Evolutionary conservation across 2,113 vertebrate species (phyloP).

Genomic region (Prionailurus bengalensis): DNA sequence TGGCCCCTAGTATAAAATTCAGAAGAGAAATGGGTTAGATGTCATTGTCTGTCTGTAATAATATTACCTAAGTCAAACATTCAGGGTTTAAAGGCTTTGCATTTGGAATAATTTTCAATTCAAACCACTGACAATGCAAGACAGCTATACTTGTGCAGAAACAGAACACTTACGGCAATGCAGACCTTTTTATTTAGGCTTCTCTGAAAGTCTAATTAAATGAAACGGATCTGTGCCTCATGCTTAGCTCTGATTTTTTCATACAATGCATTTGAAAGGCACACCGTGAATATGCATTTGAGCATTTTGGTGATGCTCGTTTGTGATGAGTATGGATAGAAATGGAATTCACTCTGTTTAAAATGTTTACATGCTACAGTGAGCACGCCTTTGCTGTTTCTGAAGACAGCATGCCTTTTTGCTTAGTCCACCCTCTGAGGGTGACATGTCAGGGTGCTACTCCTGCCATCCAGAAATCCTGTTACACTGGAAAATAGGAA

Average conservation of each 20-base stretch:
- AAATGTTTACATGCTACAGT: conserved; percentile 77
- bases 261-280: conserved; percentile 52
- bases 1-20: neutral
- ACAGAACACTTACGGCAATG: conserved; percentile 48
- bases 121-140: conserved; percentile 59
- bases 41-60: conserved; percentile 21
- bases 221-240: conserved; percentile 62
- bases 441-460: conserved; percentile 36
- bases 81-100: conserved; percentile 39
- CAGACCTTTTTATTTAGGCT: conserved; percentile 50
- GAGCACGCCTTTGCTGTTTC: conserved; percentile 65
- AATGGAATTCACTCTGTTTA: conserved; percentile 63
- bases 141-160: conserved; percentile 8
- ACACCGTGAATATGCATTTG: conserved; percentile 64
- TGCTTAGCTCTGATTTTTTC: conserved; percentile 61
- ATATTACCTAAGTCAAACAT: neutral
- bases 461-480: conserved; percentile 6
- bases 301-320: conserved; percentile 33
- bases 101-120: conserved; percentile 53
- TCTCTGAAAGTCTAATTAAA: conserved; percentile 74
- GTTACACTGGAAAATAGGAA: conserved; percentile 71
- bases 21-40: neutral
- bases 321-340: conserved; percentile 53
- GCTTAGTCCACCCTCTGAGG: conserved; percentile 64
- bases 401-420: conserved; percentile 55